These are phyloP conservation scores for Aphodius granarius DNA, from an alignment of 2,888 invertebrate genomes.

Conservation along the genomic window DNA sequence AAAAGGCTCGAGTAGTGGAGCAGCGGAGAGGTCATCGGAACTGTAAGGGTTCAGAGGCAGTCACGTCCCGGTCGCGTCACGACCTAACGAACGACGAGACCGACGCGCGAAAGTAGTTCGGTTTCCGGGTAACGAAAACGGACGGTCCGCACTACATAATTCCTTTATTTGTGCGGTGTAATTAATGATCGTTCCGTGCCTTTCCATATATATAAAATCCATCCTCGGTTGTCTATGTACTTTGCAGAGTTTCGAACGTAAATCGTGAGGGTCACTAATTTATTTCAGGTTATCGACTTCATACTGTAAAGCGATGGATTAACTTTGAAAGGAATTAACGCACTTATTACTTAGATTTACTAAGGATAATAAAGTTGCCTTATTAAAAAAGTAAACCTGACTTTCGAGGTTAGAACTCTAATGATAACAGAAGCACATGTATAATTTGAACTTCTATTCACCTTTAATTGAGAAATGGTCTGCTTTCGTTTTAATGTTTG, in stretches of 20 bases:
- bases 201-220: not conserved
- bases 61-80: not conserved
- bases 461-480: no score
- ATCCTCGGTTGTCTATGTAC: not conserved
- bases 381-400: no score
- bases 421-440: no score
- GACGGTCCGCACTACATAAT: not conserved
- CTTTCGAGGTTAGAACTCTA: no score
- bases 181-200: not conserved
- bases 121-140: not conserved
- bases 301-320: not conserved
- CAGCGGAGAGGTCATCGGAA: not conserved
- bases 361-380: no score
- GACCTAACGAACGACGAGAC: not conserved
- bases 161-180: not conserved
- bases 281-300: not conserved
- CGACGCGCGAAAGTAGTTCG: not conserved
- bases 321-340: no score
- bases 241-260: not conserved
- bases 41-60: not conserved
- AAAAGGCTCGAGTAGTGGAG: not conserved
- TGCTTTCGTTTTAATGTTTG: no score
- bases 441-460: no score
- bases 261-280: not conserved
- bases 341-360: no score